Evolutionary conservation across 64 coral and sea anemone species (phyloP).

Genomic region (Actinia tenebrosa): DNA sequence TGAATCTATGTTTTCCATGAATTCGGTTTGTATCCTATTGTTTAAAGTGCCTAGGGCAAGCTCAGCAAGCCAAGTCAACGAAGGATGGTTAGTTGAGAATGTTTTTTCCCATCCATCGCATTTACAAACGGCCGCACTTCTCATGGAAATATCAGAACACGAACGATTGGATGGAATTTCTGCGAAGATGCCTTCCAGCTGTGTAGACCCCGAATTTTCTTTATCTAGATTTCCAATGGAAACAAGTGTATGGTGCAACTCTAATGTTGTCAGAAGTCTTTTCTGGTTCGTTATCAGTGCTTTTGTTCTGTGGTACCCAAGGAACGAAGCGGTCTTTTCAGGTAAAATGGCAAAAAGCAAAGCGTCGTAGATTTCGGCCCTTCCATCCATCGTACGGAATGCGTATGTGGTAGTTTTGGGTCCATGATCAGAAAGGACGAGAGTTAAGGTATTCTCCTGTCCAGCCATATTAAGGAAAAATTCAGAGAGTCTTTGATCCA

Average conservation of each 20-base stretch:
- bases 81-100: slow-evolving; percentile 38
- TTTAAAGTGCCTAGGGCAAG: slow-evolving; percentile 74
- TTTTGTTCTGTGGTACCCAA: slow-evolving; percentile 48
- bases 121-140: slow-evolving; percentile 58
- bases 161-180: slow-evolving; percentile 57
- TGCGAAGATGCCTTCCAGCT: slow-evolving; percentile 68
- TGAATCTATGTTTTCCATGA: neutral
- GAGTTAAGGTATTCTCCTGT: slow-evolving; percentile 68
- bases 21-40: slow-evolving; percentile 63
- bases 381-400: slow-evolving; percentile 80
- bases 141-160: slow-evolving; percentile 59
- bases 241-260: slow-evolving; percentile 71
- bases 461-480: slow-evolving; percentile 64
- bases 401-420: slow-evolving; percentile 82
- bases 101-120: slow-evolving; percentile 61
- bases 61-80: slow-evolving; percentile 63
- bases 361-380: slow-evolving; percentile 79
- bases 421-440: slow-evolving; percentile 87
- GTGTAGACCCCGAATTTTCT: slow-evolving; percentile 27
- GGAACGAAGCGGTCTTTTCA: slow-evolving; percentile 53
- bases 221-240: slow-evolving; percentile 45
- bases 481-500: slow-evolving; percentile 55
- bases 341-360: slow-evolving; percentile 76
- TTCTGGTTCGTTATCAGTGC: slow-evolving; percentile 68
- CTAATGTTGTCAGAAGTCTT: slow-evolving; percentile 57